These are phyloP conservation scores for Parochlus steinenii DNA, from an alignment of 2,888 invertebrate species.

Conservation along the genomic window DNA sequence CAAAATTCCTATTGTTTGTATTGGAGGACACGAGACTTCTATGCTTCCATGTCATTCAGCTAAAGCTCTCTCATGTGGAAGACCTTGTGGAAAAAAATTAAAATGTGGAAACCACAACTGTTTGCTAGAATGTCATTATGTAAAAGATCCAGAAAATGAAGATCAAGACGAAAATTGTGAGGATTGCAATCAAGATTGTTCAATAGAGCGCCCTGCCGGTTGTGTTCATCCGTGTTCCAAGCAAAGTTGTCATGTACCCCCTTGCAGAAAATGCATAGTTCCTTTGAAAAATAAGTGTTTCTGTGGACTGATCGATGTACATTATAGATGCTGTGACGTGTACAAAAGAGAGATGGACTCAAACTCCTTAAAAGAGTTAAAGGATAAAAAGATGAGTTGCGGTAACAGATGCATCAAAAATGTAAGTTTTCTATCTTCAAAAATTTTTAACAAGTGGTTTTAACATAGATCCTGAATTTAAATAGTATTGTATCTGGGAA, in stretches of 20 bases:
- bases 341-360: conserved; percentile 32
- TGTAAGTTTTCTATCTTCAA: conserved; percentile 33
- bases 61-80: conserved; percentile 56
- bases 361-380: too few relatives aligned
- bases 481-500: conserved; percentile 2
- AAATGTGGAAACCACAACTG: conserved; percentile 69
- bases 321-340: conserved; percentile 56
- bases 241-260: conserved; percentile 47
- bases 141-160: conserved; percentile 33
- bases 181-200: conserved; percentile 41
- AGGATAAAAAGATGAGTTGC: conserved; percentile 35
- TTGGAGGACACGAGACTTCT: conserved; percentile 54
- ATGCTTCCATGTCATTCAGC: conserved; percentile 54
- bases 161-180: conserved; percentile 36
- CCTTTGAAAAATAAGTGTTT: conserved; percentile 59
- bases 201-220: conserved; percentile 44
- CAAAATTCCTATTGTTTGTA: conserved; percentile 50
- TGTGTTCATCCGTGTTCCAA: conserved; percentile 59
- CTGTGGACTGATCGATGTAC: conserved; percentile 60
- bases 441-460: not conserved
- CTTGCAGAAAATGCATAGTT: conserved; percentile 58
- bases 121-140: conserved; percentile 49
- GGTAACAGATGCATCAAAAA: conserved; percentile 74
- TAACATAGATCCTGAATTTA: not conserved
- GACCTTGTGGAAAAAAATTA: conserved; percentile 53